A percentile compares a stretch with the other conserved stretches of the same genome.
phyloP scores from a whole-genome alignment of 2,797 vertebrate genomes.

The Microctenopoma lineatum region DNA sequence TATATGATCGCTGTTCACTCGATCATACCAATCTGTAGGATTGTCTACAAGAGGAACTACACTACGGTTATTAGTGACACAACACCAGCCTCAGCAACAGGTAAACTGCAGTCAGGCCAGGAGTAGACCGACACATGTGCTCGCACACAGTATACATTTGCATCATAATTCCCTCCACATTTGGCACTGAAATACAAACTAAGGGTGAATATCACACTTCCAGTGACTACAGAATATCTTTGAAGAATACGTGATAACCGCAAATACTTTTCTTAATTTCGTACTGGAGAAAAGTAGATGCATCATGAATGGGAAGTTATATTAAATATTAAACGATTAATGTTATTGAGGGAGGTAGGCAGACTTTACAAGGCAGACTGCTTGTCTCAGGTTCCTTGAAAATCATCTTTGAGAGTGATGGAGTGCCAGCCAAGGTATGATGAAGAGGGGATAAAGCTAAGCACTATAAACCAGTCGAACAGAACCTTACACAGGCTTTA shows the following conservation, averaged over 20 bases:
- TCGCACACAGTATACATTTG: conserved; percentile 41
- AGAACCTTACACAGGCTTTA: conserved; percentile 33
- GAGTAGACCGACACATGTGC: conserved; percentile 32
- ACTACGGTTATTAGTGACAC: conserved; percentile 43
- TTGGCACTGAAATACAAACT: conserved; percentile 69
- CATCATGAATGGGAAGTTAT: conserved; percentile 27
- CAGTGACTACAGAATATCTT: conserved; percentile 14
- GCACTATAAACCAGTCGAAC: conserved; percentile 27
- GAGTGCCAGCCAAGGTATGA: conserved; percentile 22
- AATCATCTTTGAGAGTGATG: conserved; percentile 48
- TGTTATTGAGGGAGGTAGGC: conserved; percentile 69
- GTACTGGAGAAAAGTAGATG: conserved; percentile 1
- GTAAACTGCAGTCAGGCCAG: conserved; percentile 28
- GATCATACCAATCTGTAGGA: conserved; percentile 34
- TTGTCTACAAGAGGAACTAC: conserved; percentile 65
- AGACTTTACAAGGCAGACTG: conserved; percentile 57
- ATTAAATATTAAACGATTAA: conserved; percentile 36
- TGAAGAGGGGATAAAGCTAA: conserved; percentile 25
- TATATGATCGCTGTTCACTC: conserved; percentile 15
- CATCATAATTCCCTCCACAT: conserved; percentile 47
- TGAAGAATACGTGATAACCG: conserved; percentile 21
- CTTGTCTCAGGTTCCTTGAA: conserved; percentile 38
- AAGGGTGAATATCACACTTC: conserved; percentile 7
- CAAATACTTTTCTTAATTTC: conserved; percentile 17
- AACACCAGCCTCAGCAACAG: conserved; percentile 22